Base-by-base conservation (phyloP, 2,113 vertebrate genomes). In the Papio anubis region DNA sequence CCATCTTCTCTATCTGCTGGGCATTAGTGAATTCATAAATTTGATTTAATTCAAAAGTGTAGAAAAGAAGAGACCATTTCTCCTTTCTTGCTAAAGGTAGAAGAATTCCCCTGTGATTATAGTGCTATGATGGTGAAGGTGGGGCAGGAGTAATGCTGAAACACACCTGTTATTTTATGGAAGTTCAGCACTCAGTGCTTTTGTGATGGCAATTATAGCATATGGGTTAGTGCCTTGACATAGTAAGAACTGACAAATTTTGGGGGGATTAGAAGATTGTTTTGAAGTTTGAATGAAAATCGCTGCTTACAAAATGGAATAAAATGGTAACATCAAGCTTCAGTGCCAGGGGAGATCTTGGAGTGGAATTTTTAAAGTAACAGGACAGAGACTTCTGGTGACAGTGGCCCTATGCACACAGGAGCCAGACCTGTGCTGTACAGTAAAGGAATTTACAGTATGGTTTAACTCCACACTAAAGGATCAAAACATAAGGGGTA, bases 391-490 rank as follows among this genome's bases (percentile, higher is more conserved):
- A 45, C 35, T 87, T 85, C 20, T 81, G n/a, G 38, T 64, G 45
- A 55, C 23, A 72, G 66, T 88, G 45, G 10, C 45, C 43, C 66
- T 10, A 4, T 50, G 48, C 6, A 95, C 70, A 48, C 7, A 82
- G 66, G 66, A 85, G 78, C 30, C n/a, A 92, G 35, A 83, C 8
- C 27, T 86, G 7, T 80, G 16, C 27, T 76, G 2, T 43, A 40
- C 7, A 88, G 73, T 52, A 68, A 76, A 79, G 35, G 72, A 78
- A 91, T 76, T 76, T 70, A 95, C 20, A 87, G 40, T 18, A 3
- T 81, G 30, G 59, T 64, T 97, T 90, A 72, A 93, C 40, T 96
- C 76, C 68, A 80, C 21, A 92, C 8, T 32, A 76, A 87, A 90
- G 64, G 40, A 84, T 68, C 50, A 88, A 90, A 92, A 72, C 32